Base-by-base conservation (phyloP, 2,888 invertebrate species). In the Gasteruption jaculator region DNA sequence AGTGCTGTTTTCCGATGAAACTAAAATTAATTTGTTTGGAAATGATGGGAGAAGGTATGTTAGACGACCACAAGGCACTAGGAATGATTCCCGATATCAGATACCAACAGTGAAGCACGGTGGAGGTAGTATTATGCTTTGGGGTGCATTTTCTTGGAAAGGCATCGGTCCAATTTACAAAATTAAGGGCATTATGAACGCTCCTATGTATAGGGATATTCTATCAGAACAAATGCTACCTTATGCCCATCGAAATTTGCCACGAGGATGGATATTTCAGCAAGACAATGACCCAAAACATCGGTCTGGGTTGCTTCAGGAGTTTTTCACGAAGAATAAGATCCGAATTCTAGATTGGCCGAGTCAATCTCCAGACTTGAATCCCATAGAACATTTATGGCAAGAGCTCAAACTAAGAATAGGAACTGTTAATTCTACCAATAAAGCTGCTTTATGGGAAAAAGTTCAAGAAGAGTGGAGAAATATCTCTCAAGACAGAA, bases 21-120 rank as follows among this genome's bases (percentile, higher is more conserved):
- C 20, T 7, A 42, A 52, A 31, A 34, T 51, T 30, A 43, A 47
- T 38, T 6, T 51, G 7, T 43, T 46, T 14, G 32, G 37, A 32
- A 50, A 7, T 14, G 41, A 50, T 27, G 35, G 35, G 11, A 35
- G 32, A 31, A 15, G 35, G 14, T 26, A 45, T 25, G 19, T 48
- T 5, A 14, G 36, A 36, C 21, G 32, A 21, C 29, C 41, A 16
- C 10, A 30, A 29, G 30, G 19, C 21, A 33, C 30, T 3, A 42
- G 37, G 44, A 18, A 43, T 34, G 11, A 48, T 22, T 1, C 11
- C 5, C 27, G 27, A 10, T 45, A 48, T 15, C 41, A 44, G 42
- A 45, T 37, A 32, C 32, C 40, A 19, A 50, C 38, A 11, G 36
- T 46, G 11, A 46, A 43, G 20, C 38, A 47, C 15, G 38, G 33